Evolutionary conservation across 2,888 invertebrate genomes (phyloP).

Genomic region (Limenitis camilla): DNA sequence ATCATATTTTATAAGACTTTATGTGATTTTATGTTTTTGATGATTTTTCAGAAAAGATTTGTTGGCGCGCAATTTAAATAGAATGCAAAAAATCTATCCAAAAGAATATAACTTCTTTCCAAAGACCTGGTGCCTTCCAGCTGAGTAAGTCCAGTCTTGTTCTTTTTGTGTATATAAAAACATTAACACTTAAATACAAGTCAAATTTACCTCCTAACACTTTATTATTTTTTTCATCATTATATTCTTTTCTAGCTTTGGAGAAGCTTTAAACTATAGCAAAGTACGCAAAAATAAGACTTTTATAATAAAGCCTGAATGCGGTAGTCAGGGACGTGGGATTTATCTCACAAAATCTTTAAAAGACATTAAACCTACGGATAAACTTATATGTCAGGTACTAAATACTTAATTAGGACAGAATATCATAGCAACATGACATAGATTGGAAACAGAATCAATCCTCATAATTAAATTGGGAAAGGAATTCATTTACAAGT

Average conservation of each 20-base stretch:
- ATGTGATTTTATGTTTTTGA: not conserved
- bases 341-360: conserved; percentile 89
- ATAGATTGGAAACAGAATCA: no score
- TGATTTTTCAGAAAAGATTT: conserved; percentile 81
- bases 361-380: conserved; percentile 84
- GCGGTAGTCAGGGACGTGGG: conserved; percentile 92
- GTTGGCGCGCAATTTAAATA: conserved; percentile 89
- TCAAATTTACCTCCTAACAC: no score
- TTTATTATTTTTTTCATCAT: not conserved
- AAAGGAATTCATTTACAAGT: no score
- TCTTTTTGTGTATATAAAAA: not conserved
- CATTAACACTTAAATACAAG: not conserved
- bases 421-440: no score
- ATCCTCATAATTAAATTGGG: no score
- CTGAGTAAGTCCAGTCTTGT: conserved; percentile 78
- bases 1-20: not conserved
- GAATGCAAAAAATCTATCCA: conserved; percentile 91
- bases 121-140: conserved; percentile 94
- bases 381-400: conserved; percentile 92
- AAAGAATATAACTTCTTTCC: conserved; percentile 94
- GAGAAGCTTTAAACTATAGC: conserved; percentile 82
- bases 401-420: no score
- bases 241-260: conserved; percentile 66
- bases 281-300: conserved; percentile 82
- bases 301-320: conserved; percentile 93